Evolutionary conservation across 2,888 invertebrate species (phyloP), one percentile per base, ranked within the genome.

Genomic region (Cryptus armator): DNA sequence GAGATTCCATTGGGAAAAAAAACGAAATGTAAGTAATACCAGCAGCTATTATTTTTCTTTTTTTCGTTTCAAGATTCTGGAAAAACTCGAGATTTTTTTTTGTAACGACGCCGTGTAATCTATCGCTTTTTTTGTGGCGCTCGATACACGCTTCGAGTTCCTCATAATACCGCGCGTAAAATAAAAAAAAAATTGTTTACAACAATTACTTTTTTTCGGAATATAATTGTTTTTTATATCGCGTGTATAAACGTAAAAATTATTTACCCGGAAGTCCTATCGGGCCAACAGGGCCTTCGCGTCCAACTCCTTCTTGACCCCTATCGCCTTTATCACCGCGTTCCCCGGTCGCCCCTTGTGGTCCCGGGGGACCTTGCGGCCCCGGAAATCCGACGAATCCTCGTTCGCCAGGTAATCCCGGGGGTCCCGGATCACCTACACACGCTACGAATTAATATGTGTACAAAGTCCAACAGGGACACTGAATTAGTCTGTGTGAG

Each of bases 251-350:
- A 37, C 2, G 9, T 37, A 24, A 29, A 59, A 5, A 29, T 59
- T 24, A 3, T 59, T 64, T 93, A 96, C 97, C 97, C 94, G 95
- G 95, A 78, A 94, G 90, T 62, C 98, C 98, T 86, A 95, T 95
- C 0, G 95, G 95, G 3, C 98, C 98, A 75, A 95, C 95, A 0
- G 96, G 95, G 0, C 98, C 98, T 89, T 97, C 97, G 16, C 96
- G 90, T 0, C 98, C 97, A 3, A 96, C 94, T 0, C 98, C 98
- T 90, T 97, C 96, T 0, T 95, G 94, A 44, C 95, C 96, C 88
- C 96, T 94, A 19, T 97, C 97, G 0, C 98, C 98, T 90, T 96
- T 97, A 81, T 96, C 96, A 0, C 97, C 97, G 86, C 95, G 95
- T 87, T 96, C 96, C 0, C 97, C 97, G 6, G 94, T 91, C 0